These are phyloP conservation scores for Drosophila guanche DNA, from an alignment of 1,140 invertebrate species.

Conservation along the genomic window DNA sequence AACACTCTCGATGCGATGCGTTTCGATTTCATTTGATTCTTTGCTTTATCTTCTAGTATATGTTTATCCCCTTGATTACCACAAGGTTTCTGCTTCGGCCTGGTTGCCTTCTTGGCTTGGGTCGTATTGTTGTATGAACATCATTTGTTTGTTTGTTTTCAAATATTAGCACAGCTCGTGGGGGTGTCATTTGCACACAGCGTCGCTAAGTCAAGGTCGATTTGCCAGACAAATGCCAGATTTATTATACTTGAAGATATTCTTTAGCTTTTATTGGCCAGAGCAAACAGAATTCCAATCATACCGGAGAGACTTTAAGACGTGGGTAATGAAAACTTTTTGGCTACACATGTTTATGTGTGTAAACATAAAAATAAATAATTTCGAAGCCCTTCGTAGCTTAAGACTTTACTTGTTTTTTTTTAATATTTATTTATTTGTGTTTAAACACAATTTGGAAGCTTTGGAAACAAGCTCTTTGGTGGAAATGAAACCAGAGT, in stretches of 20 bases:
- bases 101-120: constrained; percentile 35
- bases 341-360: no score
- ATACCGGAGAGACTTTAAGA: background rate
- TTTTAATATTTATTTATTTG: constrained; percentile 1
- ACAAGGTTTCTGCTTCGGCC: constrained; percentile 38
- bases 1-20: constrained; percentile 42
- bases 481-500: constrained; percentile 23
- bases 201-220: constrained; percentile 39
- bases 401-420: background rate
- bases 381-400: no score
- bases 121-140: background rate
- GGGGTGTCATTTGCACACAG: constrained; percentile 36
- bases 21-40: constrained; percentile 29
- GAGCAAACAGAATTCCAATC: background rate
- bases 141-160: constrained; percentile 45
- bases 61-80: constrained; percentile 27
- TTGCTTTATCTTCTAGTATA: background rate
- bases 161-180: constrained; percentile 53
- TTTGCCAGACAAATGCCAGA: constrained; percentile 37
- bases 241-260: constrained; percentile 25
- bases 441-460: background rate
- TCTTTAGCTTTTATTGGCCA: background rate
- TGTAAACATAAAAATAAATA: no score
- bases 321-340: no score
- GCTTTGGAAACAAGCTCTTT: background rate